Base-by-base conservation (phyloP, 2,797 vertebrate genomes). In the Zenarchopterus dispar region DNA sequence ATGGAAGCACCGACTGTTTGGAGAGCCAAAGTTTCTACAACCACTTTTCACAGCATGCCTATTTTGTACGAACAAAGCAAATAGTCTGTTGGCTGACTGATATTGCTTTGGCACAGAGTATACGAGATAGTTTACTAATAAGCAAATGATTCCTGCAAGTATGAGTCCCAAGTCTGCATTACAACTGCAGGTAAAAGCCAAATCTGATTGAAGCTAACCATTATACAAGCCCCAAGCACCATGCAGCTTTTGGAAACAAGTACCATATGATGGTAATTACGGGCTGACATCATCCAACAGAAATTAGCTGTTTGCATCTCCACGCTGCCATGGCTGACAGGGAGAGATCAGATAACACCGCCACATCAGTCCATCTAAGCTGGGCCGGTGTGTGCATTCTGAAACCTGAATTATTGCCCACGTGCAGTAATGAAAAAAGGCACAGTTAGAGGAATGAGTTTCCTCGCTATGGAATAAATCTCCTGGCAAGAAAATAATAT, bases 401-500 rank as follows among this genome's bases (percentile, higher is more conserved):
- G 56, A 88, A 89, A 88, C 74, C 72, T 76, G 82, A 84, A 89
- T 91, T 83, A 90, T 39, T 67, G 75, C 81, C 66, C 55, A 70
- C 24, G 70, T 76, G 62, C 83, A 24, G 74, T 81, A 80, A 88
- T 87, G 85, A 91, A 87, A n/a, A 87, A 80, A 82, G 65, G 77
- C 73, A 82, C 72, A 63, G 85, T 86, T 82, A 78, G 76, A 84
- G 78, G 78, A 88, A 90, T 89, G 80, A 84, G 85, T 91, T 88
- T 89, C 82, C 84, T 81, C 84, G 73, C 81, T 49, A 65, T 74
- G 75, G 85, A 89, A 92, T 91, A 91, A 92, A 92, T 91, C 87
- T 88, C 83, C 75, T 68, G 77, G 78, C 85, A 81, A 86, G 86
- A 82, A 91, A 92, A 92, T 91, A 92, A 93, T 88, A 88, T 84